Conservation (phyloP, 1,140 invertebrate species). For the Caenorhabditis brenneri region DNA sequence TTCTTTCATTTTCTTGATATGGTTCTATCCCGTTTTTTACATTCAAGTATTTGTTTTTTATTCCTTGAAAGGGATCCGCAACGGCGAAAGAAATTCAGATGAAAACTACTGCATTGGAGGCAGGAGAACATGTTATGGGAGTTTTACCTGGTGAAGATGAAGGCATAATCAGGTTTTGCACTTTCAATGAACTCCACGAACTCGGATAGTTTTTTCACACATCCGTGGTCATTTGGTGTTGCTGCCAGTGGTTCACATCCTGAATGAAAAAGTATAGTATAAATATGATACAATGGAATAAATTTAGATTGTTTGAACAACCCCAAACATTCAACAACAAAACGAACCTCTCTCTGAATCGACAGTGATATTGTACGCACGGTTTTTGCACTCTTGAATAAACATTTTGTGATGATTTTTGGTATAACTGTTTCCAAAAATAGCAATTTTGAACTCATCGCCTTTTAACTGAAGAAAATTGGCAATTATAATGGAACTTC, state of each 20-base stretch:
- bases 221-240: not conserved
- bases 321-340: no score
- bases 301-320: no score
- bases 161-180: slow-evolving; percentile 3
- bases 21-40: no score
- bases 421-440: slow-evolving; percentile 3
- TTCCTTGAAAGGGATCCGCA: not conserved
- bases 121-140: not conserved
- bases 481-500: not conserved
- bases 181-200: not conserved
- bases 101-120: not conserved
- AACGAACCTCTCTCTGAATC: slow-evolving; percentile 5
- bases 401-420: slow-evolving; percentile 19
- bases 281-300: no score
- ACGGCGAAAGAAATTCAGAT: no score
- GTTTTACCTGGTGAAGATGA: not conserved
- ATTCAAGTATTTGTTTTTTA: no score
- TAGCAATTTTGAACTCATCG: not conserved
- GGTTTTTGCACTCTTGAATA: slow-evolving; percentile 11
- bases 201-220: not conserved
- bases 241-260: slow-evolving; percentile 4
- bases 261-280: not conserved
- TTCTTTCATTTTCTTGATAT: not conserved
- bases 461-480: not conserved
- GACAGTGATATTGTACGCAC: not conserved